A percentile compares a stretch with the other conserved stretches of the same genome.
Evolutionary conservation across 2,888 invertebrate genomes (phyloP).

Genomic region (Rhagonycha fulva): DNA sequence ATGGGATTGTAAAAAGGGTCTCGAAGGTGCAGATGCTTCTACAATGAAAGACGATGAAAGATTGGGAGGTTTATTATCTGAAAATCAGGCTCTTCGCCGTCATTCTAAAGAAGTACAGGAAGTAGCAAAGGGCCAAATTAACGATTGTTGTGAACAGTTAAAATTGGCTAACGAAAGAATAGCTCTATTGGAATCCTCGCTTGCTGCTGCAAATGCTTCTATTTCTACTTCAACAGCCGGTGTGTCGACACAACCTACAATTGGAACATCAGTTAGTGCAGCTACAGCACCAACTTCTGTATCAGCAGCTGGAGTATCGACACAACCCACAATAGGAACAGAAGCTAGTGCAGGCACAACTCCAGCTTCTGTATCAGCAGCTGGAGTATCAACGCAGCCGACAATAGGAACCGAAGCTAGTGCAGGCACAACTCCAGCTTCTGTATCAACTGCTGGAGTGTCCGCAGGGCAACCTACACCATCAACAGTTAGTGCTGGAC

Average conservation of each 20-base stretch:
- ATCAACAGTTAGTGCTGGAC: background rate
- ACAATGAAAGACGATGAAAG: background rate
- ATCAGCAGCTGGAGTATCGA: background rate
- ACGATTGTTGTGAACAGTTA: conserved; percentile 44
- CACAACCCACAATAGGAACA: background rate
- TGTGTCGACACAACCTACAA: background rate
- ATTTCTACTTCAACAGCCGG: background rate
- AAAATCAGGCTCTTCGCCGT: conserved; percentile 47
- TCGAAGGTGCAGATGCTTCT: background rate
- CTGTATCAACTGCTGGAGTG: background rate
- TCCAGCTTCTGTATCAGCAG: background rate
- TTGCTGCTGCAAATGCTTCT: background rate
- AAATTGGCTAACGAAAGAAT: conserved; percentile 38
- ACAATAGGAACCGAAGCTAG: background rate
- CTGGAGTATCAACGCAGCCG: background rate
- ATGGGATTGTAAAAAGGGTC: conserved; percentile 32
- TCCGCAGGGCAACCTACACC: background rate
- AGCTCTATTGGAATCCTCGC: conserved; percentile 35
- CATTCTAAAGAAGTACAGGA: conserved; percentile 49
- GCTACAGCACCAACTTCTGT: background rate
- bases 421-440: background rate
- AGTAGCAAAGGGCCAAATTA: conserved; percentile 48
- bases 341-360: background rate
- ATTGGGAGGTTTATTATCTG: conserved; percentile 33
- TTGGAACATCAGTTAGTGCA: background rate